phyloP scores from a whole-genome alignment of 1,140 invertebrate genomes.

The Microplitis demolitor region DNA sequence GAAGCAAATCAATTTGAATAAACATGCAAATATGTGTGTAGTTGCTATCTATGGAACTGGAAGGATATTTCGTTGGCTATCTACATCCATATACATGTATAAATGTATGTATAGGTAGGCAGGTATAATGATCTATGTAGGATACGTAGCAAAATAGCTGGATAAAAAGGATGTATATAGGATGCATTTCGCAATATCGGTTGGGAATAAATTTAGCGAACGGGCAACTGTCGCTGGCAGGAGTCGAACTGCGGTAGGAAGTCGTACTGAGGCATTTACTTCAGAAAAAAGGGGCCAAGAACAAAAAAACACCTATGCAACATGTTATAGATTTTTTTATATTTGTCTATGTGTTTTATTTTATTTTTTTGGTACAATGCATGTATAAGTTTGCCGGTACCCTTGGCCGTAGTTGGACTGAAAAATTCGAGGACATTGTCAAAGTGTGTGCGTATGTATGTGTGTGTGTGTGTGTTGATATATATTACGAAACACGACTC shows the following conservation, averaged over 20 bases:
- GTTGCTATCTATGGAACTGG: background rate
- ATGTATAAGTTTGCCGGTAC: background rate
- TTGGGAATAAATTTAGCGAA: slow-evolving; percentile 24
- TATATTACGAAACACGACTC: background rate
- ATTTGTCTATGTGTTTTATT: background rate
- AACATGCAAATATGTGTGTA: slow-evolving; percentile 2
- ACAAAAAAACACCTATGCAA: background rate
- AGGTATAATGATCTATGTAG: background rate
- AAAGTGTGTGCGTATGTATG: background rate
- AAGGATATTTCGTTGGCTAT: background rate
- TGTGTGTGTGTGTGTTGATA: too few relatives aligned
- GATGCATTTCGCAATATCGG: slow-evolving; percentile 22
- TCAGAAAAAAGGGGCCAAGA: background rate
- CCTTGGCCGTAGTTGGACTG: background rate
- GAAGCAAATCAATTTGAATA: background rate
- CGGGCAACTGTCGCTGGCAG: slow-evolving; percentile 5
- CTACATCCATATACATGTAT: background rate
- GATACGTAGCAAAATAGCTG: background rate
- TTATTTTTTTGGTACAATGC: background rate
- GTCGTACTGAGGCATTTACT: slow-evolving; percentile 2
- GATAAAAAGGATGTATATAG: slow-evolving; percentile 1
- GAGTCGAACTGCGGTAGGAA: background rate
- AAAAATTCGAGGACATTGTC: background rate
- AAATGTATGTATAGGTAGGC: background rate
- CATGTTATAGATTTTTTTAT: too few relatives aligned